Conservation (phyloP, 2,797 vertebrate genomes). For the Chelon auratus region DNA sequence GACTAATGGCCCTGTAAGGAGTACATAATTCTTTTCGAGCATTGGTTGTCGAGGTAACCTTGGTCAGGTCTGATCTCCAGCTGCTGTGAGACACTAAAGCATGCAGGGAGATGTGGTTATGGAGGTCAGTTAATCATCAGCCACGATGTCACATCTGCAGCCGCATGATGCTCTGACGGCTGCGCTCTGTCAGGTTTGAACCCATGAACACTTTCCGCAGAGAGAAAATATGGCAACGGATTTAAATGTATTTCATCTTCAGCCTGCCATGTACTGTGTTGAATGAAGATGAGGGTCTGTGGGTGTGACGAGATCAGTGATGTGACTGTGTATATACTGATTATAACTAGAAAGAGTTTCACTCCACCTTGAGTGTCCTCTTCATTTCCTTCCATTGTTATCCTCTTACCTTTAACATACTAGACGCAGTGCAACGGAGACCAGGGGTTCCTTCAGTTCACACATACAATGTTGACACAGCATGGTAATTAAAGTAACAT, state of each 20-base stretch:
- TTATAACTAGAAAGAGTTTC: too few relatives aligned
- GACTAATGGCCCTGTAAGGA: constrained; percentile 29
- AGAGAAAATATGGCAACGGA: neutral
- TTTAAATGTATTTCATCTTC: neutral
- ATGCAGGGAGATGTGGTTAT: constrained; percentile 60
- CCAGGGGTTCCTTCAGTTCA: too few relatives aligned
- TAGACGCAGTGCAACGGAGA: too few relatives aligned
- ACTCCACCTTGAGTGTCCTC: too few relatives aligned
- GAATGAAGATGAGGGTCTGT: too few relatives aligned
- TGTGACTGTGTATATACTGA: too few relatives aligned
- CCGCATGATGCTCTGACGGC: constrained; percentile 10
- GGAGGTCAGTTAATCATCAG: constrained; percentile 57
- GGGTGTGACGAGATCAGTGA: too few relatives aligned
- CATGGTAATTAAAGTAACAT: too few relatives aligned
- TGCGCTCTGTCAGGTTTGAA: constrained; percentile 16
- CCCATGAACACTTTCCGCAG: neutral
- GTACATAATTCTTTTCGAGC: constrained; percentile 39
- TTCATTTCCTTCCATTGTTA: too few relatives aligned
- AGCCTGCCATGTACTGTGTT: too few relatives aligned
- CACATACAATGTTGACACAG: too few relatives aligned
- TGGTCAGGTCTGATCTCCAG: constrained; percentile 65
- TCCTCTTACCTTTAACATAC: too few relatives aligned
- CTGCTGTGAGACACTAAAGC: constrained; percentile 66
- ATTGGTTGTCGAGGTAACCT: constrained; percentile 78
- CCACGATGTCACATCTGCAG: constrained; percentile 44